Conservation (phyloP, 2,113 vertebrate genomes). For the Jaculus jaculus region DNA sequence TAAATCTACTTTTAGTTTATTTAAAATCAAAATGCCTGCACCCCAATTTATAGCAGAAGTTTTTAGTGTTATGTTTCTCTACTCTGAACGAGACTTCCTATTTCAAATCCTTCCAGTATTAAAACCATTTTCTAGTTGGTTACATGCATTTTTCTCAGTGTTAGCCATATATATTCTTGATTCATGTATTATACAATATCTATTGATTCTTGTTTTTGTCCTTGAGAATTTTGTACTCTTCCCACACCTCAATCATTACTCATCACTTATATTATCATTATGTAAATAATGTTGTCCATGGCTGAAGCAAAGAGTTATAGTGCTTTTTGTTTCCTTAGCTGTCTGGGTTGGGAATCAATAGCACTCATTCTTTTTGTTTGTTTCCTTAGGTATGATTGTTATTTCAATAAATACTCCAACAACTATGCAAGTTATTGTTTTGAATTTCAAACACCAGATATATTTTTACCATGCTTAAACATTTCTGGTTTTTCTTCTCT, state of each 20-base stretch:
- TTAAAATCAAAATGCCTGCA: neutral
- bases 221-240: slow-evolving; percentile 10
- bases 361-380: too few species aligned
- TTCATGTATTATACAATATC: neutral
- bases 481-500: neutral
- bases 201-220: neutral
- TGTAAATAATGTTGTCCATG: too few species aligned
- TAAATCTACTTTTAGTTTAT: slow-evolving; percentile 1
- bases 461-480: neutral
- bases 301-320: too few species aligned
- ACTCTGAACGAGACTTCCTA: neutral
- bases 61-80: neutral
- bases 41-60: neutral
- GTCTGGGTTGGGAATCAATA: too few species aligned
- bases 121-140: neutral
- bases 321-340: too few species aligned
- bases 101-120: neutral
- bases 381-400: too few species aligned
- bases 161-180: neutral
- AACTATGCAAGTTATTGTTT: too few species aligned
- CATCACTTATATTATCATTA: neutral
- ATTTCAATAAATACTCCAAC: too few species aligned
- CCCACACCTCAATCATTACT: neutral
- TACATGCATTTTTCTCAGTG: neutral
- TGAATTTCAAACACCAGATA: too few species aligned